Evolutionary conservation across 2,888 invertebrate species (phyloP), one percentile per base, ranked within the genome.

Genomic region (Campoplex nolae): DNA sequence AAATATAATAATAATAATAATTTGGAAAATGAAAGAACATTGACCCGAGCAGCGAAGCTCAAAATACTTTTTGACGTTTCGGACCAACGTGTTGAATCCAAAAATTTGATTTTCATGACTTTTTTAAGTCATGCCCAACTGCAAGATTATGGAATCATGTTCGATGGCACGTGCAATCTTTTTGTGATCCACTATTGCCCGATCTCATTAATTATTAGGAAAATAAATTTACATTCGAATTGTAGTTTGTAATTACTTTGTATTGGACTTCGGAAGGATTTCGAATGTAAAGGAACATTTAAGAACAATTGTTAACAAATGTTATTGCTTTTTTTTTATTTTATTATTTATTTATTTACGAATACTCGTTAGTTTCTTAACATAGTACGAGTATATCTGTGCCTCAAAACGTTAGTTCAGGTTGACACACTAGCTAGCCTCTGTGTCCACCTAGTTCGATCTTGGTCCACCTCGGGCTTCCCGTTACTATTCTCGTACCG

Each of bases 401-500:
- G 32, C n/a, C 48, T 45, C 32, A 48, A 71, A 83, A 77, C 51
- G 16, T 83, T 77, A 7, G 67, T 42, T 38, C 16, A 51, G 70
- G 80, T 71, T 71, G n/a, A 42, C 56, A 18, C 58, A 48, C 45
- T 11, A 38, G 42, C 54, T 35, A 35, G 62, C 67, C 67, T 23
- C 23, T 62, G 79, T 84, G 87, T 89, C 90, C 90, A 91, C 90
- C 91, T 89, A 91, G 88, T 87, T 86, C 88, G 88, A 87, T 89
- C 88, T 89, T 89, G 89, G 89, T 91, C 90, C 88, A 90, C 90
- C 91, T 90, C 91, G 90, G 88, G 74, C 91, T 91, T 93, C 92
- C 93, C 91, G 93, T 92, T 93, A 93, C 94, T 94, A 94, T 94
- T 94, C 93, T 93, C 90, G 94, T 93, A 92, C 88, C 89, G 88